Conservation (phyloP, 2,113 vertebrate genomes). For the Dicerorhinus sumatrensis region DNA sequence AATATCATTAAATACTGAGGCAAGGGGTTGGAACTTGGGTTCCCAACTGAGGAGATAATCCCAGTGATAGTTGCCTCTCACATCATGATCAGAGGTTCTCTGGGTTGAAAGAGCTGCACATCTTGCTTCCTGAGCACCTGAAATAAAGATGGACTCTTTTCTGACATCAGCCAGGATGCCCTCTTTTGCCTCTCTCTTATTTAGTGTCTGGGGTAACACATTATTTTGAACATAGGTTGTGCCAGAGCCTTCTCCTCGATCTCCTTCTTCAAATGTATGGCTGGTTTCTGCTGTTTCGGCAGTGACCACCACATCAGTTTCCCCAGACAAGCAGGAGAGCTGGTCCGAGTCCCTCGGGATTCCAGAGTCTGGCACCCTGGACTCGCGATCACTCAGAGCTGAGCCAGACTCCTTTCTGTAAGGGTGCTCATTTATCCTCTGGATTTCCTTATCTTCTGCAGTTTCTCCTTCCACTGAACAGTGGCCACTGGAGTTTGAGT, state of each 20-base stretch:
- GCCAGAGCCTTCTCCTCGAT: slow-evolving; percentile 81
- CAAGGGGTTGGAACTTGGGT: slow-evolving; percentile 92
- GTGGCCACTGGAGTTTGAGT: slow-evolving; percentile 90
- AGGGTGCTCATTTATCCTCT: slow-evolving; percentile 91
- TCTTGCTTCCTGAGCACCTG: slow-evolving; percentile 77
- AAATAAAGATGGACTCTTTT: slow-evolving; percentile 82
- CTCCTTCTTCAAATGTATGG: slow-evolving; percentile 83
- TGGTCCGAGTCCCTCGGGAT: slow-evolving; percentile 89
- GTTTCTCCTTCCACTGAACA: slow-evolving; percentile 93
- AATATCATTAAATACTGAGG: slow-evolving; percentile 94
- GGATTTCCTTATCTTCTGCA: slow-evolving; percentile 95
- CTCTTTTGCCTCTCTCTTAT: slow-evolving; percentile 75
- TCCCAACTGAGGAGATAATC: slow-evolving; percentile 92
- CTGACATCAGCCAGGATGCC: slow-evolving; percentile 80
- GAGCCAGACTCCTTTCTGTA: slow-evolving; percentile 84
- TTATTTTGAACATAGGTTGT: slow-evolving; percentile 46
- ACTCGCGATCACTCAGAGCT: slow-evolving; percentile 67
- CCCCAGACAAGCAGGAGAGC: slow-evolving; percentile 88
- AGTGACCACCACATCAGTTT: slow-evolving; percentile 76
- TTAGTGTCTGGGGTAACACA: slow-evolving; percentile 76
- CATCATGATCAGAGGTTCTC: slow-evolving; percentile 81
- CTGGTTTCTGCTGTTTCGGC: slow-evolving; percentile 85
- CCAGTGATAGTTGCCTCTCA: slow-evolving; percentile 85
- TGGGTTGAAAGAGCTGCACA: slow-evolving; percentile 82
- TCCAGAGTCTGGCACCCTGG: slow-evolving; percentile 87